phyloP scores from a whole-genome alignment of 2,797 vertebrate genomes.

The Helicolenus hilgendorfi region DNA sequence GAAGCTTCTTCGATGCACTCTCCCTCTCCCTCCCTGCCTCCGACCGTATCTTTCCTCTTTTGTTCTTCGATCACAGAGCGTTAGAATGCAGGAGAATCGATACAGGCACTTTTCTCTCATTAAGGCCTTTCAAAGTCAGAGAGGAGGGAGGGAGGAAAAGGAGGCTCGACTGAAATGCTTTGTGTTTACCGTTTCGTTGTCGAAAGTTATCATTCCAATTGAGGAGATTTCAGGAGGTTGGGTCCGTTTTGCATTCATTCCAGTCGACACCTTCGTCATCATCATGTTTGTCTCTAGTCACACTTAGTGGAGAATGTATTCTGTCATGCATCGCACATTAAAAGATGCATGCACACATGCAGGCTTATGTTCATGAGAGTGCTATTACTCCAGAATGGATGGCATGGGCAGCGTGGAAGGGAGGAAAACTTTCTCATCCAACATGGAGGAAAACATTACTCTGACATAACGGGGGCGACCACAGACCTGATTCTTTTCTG shows the following conservation, averaged over 20 bases:
- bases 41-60: slow-evolving; percentile 33
- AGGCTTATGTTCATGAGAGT: background rate
- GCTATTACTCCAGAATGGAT: background rate
- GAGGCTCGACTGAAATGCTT: background rate
- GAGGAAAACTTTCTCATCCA: background rate
- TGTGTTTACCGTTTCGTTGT: slow-evolving; percentile 4
- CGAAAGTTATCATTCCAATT: slow-evolving; percentile 6
- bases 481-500: background rate
- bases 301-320: slow-evolving; percentile 1
- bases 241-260: background rate
- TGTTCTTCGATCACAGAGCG: slow-evolving; percentile 59
- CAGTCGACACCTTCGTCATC: background rate
- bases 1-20: slow-evolving; percentile 18
- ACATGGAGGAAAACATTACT: background rate
- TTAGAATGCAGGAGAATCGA: slow-evolving; percentile 66
- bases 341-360: slow-evolving; percentile 6
- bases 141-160: background rate
- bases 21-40: background rate
- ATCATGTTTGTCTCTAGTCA: slow-evolving; percentile 1
- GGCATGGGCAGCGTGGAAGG: background rate
- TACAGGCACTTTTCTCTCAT: slow-evolving; percentile 68
- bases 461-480: slow-evolving; percentile 19
- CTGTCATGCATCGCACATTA: slow-evolving; percentile 17
- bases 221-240: background rate
- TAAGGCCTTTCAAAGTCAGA: slow-evolving; percentile 59